Evolutionary conservation across 2,888 invertebrate genomes (phyloP).

Genomic region (Nemapogon koenigi): DNA sequence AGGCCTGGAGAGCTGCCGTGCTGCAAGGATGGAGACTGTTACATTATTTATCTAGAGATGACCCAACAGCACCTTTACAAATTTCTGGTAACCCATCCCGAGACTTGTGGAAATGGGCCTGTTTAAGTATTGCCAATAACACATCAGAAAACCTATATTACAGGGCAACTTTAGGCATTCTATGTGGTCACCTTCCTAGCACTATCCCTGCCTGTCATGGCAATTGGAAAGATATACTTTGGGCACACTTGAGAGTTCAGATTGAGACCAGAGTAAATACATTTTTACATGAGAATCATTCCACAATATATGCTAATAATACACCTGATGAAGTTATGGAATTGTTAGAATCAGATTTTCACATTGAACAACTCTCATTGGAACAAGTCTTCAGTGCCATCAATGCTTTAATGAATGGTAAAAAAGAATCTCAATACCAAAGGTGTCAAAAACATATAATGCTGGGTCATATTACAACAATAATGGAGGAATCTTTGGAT

Average conservation of each 20-base stretch:
- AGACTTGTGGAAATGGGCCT: slow-evolving; percentile 79
- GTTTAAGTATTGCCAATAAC: slow-evolving; percentile 68
- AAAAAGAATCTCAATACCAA: slow-evolving; percentile 72
- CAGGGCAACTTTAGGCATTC: slow-evolving; percentile 74
- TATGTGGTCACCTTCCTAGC: slow-evolving; percentile 83
- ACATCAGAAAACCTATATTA: slow-evolving; percentile 61
- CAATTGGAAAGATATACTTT: slow-evolving; percentile 90
- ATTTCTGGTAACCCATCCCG: slow-evolving; percentile 85
- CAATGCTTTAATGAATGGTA: slow-evolving; percentile 53
- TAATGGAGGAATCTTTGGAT: slow-evolving; percentile 73
- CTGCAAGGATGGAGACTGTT: slow-evolving; percentile 89
- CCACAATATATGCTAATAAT: slow-evolving; percentile 48
- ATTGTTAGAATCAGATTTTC: slow-evolving; percentile 40
- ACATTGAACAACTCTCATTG: slow-evolving; percentile 41
- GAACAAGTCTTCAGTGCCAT: slow-evolving; percentile 50
- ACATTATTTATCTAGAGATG: slow-evolving; percentile 82
- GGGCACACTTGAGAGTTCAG: slow-evolving; percentile 84
- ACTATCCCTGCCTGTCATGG: slow-evolving; percentile 75
- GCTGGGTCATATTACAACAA: slow-evolving; percentile 76
- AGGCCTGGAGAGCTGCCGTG: slow-evolving; percentile 90
- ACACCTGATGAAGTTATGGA: slow-evolving; percentile 45
- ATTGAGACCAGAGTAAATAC: slow-evolving; percentile 86
- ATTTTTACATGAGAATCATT: slow-evolving; percentile 51
- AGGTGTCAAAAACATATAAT: slow-evolving; percentile 86
- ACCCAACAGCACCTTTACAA: slow-evolving; percentile 49